Evolutionary conservation across 1,140 invertebrate species (phyloP).

Genomic region (Halesus radiatus): DNA sequence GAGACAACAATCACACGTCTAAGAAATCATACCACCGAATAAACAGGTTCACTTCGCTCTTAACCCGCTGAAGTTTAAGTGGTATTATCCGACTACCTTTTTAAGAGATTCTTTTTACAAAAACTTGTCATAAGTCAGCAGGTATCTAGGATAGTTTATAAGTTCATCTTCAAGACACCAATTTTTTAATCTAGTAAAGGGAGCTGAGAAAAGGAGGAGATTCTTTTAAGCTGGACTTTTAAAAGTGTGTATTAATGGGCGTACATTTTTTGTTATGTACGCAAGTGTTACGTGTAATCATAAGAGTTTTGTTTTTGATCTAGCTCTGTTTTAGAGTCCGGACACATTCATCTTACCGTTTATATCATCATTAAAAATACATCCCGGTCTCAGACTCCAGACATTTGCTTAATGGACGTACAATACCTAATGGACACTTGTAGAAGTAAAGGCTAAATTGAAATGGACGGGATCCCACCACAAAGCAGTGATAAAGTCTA

Average conservation of each 20-base stretch:
- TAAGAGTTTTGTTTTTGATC: not conserved
- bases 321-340: not conserved
- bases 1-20: not conserved
- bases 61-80: no score
- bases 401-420: slow-evolving; percentile 51
- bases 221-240: not conserved
- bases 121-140: no score
- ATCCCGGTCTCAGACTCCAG: slow-evolving; percentile 14
- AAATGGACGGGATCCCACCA: no score
- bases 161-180: not conserved
- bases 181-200: not conserved
- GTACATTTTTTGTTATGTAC: not conserved
- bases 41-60: no score
- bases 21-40: no score
- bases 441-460: not conserved
- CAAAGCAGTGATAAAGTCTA: no score
- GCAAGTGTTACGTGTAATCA: not conserved
- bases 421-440: slow-evolving; percentile 40
- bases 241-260: not conserved
- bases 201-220: not conserved
- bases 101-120: not conserved
- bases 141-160: slow-evolving; percentile 2
- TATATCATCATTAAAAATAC: slow-evolving; percentile 46
- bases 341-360: slow-evolving; percentile 49
- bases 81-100: not conserved